These are phyloP conservation scores for Chrysopa pallens DNA, from an alignment of 1,140 invertebrate species.

Conservation along the genomic window DNA sequence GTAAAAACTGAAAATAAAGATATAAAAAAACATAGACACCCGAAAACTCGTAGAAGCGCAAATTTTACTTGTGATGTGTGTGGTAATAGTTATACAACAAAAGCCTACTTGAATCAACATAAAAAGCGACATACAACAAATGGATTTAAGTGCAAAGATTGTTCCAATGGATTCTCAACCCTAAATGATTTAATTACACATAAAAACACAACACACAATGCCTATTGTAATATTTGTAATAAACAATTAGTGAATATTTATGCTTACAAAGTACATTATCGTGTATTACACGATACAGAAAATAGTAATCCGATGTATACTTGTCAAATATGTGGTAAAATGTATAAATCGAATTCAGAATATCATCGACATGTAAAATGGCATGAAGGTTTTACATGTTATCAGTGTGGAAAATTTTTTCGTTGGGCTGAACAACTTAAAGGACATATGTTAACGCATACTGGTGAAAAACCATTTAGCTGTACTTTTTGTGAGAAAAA, in stretches of 20 bases:
- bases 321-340: no score
- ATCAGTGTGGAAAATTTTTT: conserved; percentile 13
- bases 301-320: neutral
- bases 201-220: conserved; percentile 13
- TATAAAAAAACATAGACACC: no score
- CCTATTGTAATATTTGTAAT: conserved; percentile 15
- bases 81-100: no score
- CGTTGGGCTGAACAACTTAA: conserved; percentile 15
- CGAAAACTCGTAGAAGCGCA: no score
- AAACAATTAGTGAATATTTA: conserved; percentile 24
- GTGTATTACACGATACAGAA: conserved; percentile 12
- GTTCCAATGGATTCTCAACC: conserved; percentile 18
- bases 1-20: no score
- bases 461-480: conserved; percentile 27
- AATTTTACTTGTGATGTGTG: conserved; percentile 1
- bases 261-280: conserved; percentile 16
- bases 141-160: conserved; percentile 16
- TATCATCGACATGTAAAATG: no score
- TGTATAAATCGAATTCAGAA: no score
- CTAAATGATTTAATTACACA: conserved; percentile 21
- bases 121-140: no score
- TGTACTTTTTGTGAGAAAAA: conserved; percentile 34
- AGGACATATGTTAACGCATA: conserved; percentile 31
- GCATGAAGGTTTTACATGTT: conserved; percentile 13
- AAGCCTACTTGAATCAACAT: no score